Conservation (phyloP, 2,888 invertebrate genomes). For the Cotesia congregata region DNA sequence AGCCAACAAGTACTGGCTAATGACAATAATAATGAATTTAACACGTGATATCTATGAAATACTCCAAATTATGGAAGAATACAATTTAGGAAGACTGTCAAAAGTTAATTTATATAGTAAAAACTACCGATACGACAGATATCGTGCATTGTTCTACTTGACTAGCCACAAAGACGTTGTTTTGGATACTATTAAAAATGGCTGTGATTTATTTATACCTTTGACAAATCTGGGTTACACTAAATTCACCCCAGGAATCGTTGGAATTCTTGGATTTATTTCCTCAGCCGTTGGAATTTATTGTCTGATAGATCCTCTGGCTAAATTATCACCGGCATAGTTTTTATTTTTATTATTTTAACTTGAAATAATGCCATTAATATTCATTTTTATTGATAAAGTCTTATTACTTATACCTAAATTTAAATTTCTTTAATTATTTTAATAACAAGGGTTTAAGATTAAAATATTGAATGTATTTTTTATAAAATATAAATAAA, state of each 20-base stretch:
- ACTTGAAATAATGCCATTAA: too few relatives aligned
- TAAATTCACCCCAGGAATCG: constrained; percentile 81
- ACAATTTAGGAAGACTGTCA: constrained; percentile 58
- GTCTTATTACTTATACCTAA: too few relatives aligned
- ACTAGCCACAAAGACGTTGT: constrained; percentile 77
- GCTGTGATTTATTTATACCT: constrained; percentile 90
- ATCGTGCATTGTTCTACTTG: constrained; percentile 53
- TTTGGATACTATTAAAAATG: constrained; percentile 87
- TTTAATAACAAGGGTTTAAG: background rate
- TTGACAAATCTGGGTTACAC: constrained; percentile 84
- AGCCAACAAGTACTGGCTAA: constrained; percentile 87
- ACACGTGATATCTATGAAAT: constrained; percentile 90
- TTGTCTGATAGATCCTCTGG: constrained; percentile 82
- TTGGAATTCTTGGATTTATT: constrained; percentile 84
- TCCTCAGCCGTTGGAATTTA: constrained; percentile 87
- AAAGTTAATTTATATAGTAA: constrained; percentile 41
- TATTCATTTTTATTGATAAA: too few relatives aligned
- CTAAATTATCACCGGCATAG: constrained; percentile 79
- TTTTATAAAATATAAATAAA: constrained; percentile 1
- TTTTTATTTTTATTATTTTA: background rate
- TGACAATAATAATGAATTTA: constrained; percentile 85
- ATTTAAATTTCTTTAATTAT: background rate
- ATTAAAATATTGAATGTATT: background rate
- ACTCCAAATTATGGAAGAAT: constrained; percentile 73
- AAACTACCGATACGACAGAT: constrained; percentile 40